Percentiles rank a stretch among this genome's conserved stretches.
These are phyloP conservation scores for Gulo gulo DNA, from an alignment of 2,113 vertebrate species.

Conservation along the genomic window DNA sequence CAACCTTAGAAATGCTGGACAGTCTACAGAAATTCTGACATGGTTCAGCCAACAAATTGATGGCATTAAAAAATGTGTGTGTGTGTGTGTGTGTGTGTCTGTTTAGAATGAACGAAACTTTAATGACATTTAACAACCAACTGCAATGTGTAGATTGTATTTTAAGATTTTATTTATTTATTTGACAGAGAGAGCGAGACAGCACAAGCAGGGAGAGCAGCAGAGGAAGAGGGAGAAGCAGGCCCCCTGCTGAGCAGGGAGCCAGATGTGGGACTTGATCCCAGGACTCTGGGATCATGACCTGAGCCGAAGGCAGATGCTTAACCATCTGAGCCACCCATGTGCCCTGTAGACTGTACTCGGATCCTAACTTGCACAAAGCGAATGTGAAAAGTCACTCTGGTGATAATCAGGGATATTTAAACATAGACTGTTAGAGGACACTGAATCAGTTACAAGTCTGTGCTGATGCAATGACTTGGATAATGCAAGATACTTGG, in stretches of 20 bases:
- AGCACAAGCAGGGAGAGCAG: too few species aligned
- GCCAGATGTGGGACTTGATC: too few species aligned
- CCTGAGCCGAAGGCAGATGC: too few species aligned
- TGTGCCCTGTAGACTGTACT: not conserved
- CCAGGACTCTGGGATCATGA: too few species aligned
- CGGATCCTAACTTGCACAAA: conserved; percentile 15
- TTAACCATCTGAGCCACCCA: too few species aligned
- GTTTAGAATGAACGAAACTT: not conserved
- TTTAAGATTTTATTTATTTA: too few species aligned
- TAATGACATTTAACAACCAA: not conserved
- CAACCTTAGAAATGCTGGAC: not conserved
- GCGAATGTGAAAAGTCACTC: not conserved
- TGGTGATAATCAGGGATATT: not conserved
- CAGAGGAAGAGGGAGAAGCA: too few species aligned
- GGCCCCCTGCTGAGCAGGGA: too few species aligned
- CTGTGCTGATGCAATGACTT: not conserved
- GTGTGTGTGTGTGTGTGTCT: not conserved
- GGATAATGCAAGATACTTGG: not conserved
- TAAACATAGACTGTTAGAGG: not conserved
- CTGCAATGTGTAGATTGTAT: not conserved
- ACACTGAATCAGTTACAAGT: not conserved
- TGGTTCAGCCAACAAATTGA: not conserved
- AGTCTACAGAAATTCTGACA: not conserved
- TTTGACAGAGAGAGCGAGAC: too few species aligned
- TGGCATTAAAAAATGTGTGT: not conserved